Conservation (phyloP, 1,140 invertebrate species). For the Sarcophaga peregrina region DNA sequence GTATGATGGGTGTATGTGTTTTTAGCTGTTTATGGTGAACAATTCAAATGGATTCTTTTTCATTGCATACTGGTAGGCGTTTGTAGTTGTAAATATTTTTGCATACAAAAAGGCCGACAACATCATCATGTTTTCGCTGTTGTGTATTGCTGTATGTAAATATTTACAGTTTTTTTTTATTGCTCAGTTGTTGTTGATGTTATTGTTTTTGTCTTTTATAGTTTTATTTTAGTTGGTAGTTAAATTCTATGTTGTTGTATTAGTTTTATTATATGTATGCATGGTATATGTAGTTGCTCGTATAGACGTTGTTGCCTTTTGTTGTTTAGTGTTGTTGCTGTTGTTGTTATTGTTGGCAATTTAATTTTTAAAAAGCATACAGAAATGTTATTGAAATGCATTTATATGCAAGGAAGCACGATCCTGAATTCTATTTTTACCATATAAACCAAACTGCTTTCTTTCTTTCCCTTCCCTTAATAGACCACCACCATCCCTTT, state of each 20-base stretch:
- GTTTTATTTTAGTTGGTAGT: neutral
- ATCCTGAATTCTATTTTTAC: neutral
- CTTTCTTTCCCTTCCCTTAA: neutral
- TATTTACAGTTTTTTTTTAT: neutral
- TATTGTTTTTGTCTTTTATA: neutral
- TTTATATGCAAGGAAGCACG: slow-evolving; percentile 14
- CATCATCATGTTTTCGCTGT: neutral
- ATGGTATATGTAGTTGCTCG: too few species aligned
- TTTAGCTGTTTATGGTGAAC: neutral
- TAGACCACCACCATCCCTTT: too few species aligned
- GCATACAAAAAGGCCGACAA: slow-evolving; percentile 22
- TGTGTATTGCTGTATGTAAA: neutral
- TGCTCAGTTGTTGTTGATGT: neutral
- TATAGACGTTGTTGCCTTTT: neutral
- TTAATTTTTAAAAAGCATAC: slow-evolving; percentile 27
- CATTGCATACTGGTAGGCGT: slow-evolving; percentile 6
- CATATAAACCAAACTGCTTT: neutral
- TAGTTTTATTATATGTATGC: too few species aligned
- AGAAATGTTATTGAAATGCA: neutral
- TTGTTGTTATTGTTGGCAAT: slow-evolving; percentile 18
- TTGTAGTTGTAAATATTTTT: slow-evolving; percentile 36
- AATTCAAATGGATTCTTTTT: neutral
- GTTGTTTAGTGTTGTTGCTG: neutral
- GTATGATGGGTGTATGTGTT: neutral
- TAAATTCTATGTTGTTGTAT: neutral